Conservation (phyloP, 2,888 invertebrate genomes). For the Parnassius smintheus region DNA sequence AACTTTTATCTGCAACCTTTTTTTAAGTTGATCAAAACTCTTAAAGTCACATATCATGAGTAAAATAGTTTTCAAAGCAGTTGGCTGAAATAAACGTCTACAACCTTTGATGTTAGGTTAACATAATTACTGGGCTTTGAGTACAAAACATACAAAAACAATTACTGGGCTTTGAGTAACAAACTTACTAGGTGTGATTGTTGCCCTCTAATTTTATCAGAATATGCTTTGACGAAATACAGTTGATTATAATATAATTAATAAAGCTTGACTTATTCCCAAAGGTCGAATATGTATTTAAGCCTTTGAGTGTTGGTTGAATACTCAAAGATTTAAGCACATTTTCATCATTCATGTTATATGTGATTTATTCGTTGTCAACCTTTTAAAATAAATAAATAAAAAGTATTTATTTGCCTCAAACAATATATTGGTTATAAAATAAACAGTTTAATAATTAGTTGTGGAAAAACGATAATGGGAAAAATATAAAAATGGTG, state of each 20-base stretch:
- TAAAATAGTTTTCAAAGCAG: no score
- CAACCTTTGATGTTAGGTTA: background rate
- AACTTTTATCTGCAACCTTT: no score
- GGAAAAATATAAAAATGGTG: no score
- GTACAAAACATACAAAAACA: no score
- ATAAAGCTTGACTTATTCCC: conserved; percentile 5
- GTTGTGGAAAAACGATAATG: no score
- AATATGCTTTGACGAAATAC: conserved; percentile 10
- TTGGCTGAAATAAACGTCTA: background rate
- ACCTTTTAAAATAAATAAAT: no score
- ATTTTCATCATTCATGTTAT: no score
- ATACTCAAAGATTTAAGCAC: no score
- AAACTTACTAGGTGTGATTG: conserved; percentile 8
- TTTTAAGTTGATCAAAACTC: no score
- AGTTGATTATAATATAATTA: conserved; percentile 4
- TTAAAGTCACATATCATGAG: no score
- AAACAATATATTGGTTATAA: background rate
- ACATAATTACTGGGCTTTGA: conserved; percentile 3
- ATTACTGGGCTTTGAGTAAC: background rate
- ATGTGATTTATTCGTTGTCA: no score
- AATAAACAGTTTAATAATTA: background rate
- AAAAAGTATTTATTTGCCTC: background rate
- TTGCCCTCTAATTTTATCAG: conserved; percentile 11
- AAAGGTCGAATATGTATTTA: background rate
- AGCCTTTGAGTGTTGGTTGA: no score